phyloP scores from a whole-genome alignment of 2,888 invertebrate genomes.

The Pterostichus niger region DNA sequence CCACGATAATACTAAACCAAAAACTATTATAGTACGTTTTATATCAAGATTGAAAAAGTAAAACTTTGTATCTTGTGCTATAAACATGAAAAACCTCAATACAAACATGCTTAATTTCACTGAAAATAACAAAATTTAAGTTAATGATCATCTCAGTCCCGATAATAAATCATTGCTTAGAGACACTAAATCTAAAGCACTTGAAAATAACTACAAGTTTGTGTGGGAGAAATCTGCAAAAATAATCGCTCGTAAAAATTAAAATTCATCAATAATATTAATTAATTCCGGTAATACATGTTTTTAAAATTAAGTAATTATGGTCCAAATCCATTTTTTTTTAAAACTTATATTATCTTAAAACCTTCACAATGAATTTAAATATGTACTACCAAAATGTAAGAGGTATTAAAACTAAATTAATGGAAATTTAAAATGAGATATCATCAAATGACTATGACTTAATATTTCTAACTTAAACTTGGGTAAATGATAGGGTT shows the following conservation, averaged over 20 bases:
- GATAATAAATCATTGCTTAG: neutral
- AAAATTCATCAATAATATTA: neutral
- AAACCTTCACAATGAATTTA: neutral
- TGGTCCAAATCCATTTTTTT: neutral
- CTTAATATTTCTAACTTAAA: too few species aligned
- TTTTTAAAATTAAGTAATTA: neutral
- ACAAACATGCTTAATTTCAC: neutral
- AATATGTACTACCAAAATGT: too few species aligned
- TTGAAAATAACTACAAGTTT: neutral
- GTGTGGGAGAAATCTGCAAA: neutral
- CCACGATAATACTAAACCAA: neutral
- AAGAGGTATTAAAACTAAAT: too few species aligned
- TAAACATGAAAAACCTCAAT: slow-evolving; percentile 4
- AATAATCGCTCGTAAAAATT: neutral
- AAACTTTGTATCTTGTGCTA: neutral
- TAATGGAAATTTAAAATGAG: too few species aligned
- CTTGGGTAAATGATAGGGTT: neutral
- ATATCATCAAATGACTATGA: too few species aligned
- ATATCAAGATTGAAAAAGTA: slow-evolving; percentile 5
- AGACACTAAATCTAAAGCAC: neutral
- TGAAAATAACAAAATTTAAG: neutral
- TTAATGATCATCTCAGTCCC: slow-evolving; percentile 29
- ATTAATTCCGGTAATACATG: neutral
- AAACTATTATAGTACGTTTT: slow-evolving; percentile 37
- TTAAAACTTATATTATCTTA: slow-evolving; percentile 5